Evolutionary conservation across 1,140 invertebrate genomes (phyloP).

Genomic region (Physella acuta): DNA sequence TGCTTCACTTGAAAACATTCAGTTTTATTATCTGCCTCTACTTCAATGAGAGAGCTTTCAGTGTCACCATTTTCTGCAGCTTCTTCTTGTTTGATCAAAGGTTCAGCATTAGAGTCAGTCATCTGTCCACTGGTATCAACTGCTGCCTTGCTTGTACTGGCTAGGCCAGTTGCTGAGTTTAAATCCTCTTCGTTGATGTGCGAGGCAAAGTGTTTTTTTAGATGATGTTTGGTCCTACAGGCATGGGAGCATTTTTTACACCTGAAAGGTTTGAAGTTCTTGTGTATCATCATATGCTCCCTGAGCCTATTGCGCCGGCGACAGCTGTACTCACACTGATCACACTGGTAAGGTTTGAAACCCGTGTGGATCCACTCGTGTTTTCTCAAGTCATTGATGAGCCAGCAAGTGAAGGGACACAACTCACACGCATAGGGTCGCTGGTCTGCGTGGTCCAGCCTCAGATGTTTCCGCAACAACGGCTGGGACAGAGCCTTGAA

Average conservation of each 20-base stretch:
- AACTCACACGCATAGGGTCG: slow-evolving; percentile 2
- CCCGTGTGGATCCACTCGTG: slow-evolving; percentile 2
- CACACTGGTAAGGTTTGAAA: slow-evolving; percentile 30
- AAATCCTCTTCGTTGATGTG: not conserved
- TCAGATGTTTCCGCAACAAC: not conserved
- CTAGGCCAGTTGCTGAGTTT: no score
- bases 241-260: not conserved
- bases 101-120: not conserved
- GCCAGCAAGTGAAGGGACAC: not conserved
- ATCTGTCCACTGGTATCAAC: no score
- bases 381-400: slow-evolving; percentile 29
- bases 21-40: not conserved
- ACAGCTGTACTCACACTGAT: slow-evolving; percentile 36
- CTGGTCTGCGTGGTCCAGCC: not conserved
- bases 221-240: not conserved
- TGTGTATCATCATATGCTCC: slow-evolving; percentile 37
- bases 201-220: not conserved
- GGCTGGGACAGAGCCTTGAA: not conserved
- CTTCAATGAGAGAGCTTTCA: not conserved
- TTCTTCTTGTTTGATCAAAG: not conserved
- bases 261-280: slow-evolving; percentile 18
- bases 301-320: slow-evolving; percentile 27
- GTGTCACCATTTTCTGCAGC: not conserved
- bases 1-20: not conserved
- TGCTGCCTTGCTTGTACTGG: no score